These are phyloP conservation scores for Mionectes macconnelli DNA, from an alignment of 2,113 vertebrate species.

Conservation along the genomic window DNA sequence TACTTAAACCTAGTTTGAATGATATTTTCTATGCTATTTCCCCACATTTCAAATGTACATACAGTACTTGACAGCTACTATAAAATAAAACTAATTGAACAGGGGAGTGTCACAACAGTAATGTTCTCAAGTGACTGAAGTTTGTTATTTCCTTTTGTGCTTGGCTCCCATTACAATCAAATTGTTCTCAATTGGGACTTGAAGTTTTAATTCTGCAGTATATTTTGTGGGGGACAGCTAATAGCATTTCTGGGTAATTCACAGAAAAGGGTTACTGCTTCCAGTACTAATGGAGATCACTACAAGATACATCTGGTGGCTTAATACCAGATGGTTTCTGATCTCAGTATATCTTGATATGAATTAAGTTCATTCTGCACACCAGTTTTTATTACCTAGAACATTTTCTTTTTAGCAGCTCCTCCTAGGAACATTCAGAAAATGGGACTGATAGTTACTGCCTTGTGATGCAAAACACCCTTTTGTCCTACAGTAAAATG, in stretches of 20 bases:
- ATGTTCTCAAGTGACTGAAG: background rate
- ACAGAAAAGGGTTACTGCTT: background rate
- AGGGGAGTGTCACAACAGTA: background rate
- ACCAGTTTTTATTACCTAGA: background rate
- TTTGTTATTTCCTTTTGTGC: background rate
- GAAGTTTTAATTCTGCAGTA: background rate
- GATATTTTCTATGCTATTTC: conserved; percentile 23
- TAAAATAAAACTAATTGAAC: background rate
- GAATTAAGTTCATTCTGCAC: background rate
- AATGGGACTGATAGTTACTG: background rate
- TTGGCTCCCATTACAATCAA: background rate
- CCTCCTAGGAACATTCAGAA: background rate
- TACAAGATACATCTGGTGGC: background rate
- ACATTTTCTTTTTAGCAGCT: background rate
- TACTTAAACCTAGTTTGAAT: conserved; percentile 17
- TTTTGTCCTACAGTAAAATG: background rate
- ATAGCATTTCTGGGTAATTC: background rate
- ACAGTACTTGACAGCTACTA: conserved; percentile 4
- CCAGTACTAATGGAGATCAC: background rate
- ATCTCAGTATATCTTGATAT: background rate
- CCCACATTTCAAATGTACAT: conserved; percentile 39
- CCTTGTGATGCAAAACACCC: background rate
- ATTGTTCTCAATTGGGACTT: conserved; percentile 1
- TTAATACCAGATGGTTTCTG: background rate
- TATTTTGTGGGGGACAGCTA: background rate